phyloP scores from a whole-genome alignment of 2,797 vertebrate genomes.

The Gallirallus australis region DNA sequence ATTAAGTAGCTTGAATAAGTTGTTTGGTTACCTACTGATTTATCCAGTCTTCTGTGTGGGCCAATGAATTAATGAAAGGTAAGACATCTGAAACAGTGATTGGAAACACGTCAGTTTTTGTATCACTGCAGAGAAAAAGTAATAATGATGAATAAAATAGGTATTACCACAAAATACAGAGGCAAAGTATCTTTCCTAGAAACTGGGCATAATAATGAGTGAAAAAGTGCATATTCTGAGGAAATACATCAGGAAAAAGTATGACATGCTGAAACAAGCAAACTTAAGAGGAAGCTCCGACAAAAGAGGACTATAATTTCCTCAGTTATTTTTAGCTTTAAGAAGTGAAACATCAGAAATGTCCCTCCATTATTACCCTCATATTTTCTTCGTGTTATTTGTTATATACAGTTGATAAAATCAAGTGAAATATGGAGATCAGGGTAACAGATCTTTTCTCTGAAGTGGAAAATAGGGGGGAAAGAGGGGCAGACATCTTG shows the following conservation, averaged over 20 bases:
- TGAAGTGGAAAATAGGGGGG: not conserved
- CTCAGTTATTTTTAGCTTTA: not conserved
- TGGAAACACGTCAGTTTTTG: not conserved
- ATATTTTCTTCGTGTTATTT: not conserved
- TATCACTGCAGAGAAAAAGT: not conserved
- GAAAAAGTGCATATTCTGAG: not conserved
- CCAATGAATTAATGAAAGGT: not conserved
- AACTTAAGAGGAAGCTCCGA: not conserved
- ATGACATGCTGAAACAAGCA: not conserved
- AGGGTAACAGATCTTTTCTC: not conserved
- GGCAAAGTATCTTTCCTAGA: not conserved
- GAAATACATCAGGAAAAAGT: not conserved
- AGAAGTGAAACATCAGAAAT: not conserved
- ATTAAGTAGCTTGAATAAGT: not conserved
- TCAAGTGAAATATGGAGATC: not conserved
- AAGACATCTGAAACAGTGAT: not conserved
- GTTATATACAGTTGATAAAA: not conserved
- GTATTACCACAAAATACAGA: not conserved
- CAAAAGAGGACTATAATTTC: not conserved
- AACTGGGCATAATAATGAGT: not conserved
- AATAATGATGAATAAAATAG: not conserved
- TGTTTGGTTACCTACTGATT: slow-evolving; percentile 16
- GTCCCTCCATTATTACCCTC: not conserved
- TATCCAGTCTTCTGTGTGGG: not conserved
- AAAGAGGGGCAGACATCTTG: not conserved